Percentiles rank a stretch among this genome's conserved stretches.
These are phyloP conservation scores for Hybos culiciformis DNA, from an alignment of 2,888 invertebrate genomes.

Conservation along the genomic window DNA sequence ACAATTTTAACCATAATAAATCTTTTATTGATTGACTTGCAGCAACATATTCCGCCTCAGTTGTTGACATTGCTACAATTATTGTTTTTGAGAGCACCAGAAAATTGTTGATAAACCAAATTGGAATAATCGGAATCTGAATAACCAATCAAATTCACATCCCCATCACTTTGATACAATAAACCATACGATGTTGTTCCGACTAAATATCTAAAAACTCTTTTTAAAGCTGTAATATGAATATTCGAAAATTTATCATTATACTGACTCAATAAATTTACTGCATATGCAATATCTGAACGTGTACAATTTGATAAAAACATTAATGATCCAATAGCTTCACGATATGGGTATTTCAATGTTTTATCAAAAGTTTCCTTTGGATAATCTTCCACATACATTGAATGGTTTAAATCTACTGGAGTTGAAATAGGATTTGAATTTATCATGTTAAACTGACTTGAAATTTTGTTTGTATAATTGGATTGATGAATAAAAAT, in stretches of 20 bases:
- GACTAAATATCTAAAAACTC: background rate
- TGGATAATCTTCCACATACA: background rate
- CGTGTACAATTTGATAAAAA: conserved; percentile 11
- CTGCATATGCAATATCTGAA: conserved; percentile 1
- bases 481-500: conserved; percentile 1
- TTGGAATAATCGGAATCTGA: background rate
- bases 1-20: background rate
- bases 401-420: background rate
- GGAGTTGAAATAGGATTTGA: background rate
- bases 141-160: background rate
- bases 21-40: background rate
- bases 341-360: background rate
- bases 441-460: background rate
- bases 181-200: background rate
- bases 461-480: background rate
- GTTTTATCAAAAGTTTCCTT: background rate
- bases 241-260: background rate
- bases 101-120: background rate
- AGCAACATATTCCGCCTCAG: conserved; percentile 1
- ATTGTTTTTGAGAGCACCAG: background rate
- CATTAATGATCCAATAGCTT: too few relatives aligned
- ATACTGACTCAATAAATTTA: background rate
- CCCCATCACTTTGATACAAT: background rate
- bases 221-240: background rate
- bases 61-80: background rate